These are phyloP conservation scores for Gerris lacustris DNA, from an alignment of 2,888 invertebrate species.

Conservation along the genomic window DNA sequence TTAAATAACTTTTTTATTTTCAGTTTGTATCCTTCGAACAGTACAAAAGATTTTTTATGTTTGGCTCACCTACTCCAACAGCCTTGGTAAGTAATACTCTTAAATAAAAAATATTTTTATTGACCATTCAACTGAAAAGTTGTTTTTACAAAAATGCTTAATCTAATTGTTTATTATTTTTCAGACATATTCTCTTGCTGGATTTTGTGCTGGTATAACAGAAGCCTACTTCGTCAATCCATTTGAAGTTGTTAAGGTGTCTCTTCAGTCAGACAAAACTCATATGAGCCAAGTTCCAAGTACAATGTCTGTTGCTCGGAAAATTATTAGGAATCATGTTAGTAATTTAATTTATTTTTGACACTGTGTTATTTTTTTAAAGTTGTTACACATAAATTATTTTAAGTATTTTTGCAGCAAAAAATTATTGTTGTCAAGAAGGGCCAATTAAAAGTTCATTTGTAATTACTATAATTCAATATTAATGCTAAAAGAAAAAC, in stretches of 20 bases:
- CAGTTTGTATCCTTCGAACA: conserved; percentile 86
- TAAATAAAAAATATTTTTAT: no score
- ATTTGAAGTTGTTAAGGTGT: conserved; percentile 93
- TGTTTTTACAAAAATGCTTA: background rate
- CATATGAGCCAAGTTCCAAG: conserved; percentile 53
- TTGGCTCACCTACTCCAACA: conserved; percentile 60
- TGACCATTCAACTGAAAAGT: no score
- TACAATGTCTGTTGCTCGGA: conserved; percentile 65
- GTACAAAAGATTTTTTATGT: conserved; percentile 73
- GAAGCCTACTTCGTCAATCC: conserved; percentile 87
- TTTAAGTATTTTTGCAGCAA: no score
- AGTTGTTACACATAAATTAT: no score
- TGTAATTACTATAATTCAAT: no score
- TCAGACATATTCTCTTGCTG: conserved; percentile 78
- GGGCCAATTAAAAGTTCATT: no score
- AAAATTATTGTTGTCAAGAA: no score
- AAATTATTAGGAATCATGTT: conserved; percentile 54
- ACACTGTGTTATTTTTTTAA: background rate
- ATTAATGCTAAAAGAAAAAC: no score
- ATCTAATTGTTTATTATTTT: conserved; percentile 32
- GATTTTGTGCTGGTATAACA: conserved; percentile 77
- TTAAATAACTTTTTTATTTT: no score
- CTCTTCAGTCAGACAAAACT: conserved; percentile 61
- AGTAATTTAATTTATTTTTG: conserved; percentile 7
- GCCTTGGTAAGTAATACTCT: conserved; percentile 51